Evolutionary conservation across 2,113 vertebrate species (phyloP), one percentile per base, ranked within the genome.

Genomic region (Dipodomys spectabilis): DNA sequence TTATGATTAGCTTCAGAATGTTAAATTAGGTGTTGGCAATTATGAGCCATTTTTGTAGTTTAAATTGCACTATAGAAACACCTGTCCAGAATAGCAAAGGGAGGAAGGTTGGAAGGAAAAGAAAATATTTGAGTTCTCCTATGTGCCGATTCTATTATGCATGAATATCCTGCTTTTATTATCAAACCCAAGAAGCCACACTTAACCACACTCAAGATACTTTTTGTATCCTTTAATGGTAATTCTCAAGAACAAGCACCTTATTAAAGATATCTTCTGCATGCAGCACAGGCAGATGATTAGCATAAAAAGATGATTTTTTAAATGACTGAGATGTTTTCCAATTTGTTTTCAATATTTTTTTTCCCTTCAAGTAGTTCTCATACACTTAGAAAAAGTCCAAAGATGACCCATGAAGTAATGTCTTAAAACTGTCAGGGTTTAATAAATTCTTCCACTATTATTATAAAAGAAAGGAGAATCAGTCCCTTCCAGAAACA

Each of bases 1-100:
- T 97, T 98, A 97, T 95, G 96, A 98, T 98, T 97, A 98, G 96
- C 94, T 98, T 98, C 95, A 95, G 96, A 98, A 97, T 97, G 97
- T 98, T 98, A 98, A 98, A 98, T 96, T 97, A 96, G 95, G 95
- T 98, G 94, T 96, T 97, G 90, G 95, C 92, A 96, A 96, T 97
- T 97, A 95, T 92, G 94, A 94, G 96, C 95, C 96, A 97, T 98
- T 98, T 98, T 96, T 92, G 96, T 97, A 97, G 95, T 95, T 98
- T 97, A 97, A 97, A 97, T 97, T 97, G 95, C 93, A 82, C 89
- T 69, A 73, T 65, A 83, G 96, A 97, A 96, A 97, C 92, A 97
- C 95, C 93, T 97, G 97, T 97, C 96, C 96, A 96, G 97, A 98
- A 98, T 96, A 96, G 96, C 95, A 97, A 98, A 93, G 72, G 88